Conservation (phyloP, 2,113 vertebrate genomes). For the Spheniscus mendiculus region DNA sequence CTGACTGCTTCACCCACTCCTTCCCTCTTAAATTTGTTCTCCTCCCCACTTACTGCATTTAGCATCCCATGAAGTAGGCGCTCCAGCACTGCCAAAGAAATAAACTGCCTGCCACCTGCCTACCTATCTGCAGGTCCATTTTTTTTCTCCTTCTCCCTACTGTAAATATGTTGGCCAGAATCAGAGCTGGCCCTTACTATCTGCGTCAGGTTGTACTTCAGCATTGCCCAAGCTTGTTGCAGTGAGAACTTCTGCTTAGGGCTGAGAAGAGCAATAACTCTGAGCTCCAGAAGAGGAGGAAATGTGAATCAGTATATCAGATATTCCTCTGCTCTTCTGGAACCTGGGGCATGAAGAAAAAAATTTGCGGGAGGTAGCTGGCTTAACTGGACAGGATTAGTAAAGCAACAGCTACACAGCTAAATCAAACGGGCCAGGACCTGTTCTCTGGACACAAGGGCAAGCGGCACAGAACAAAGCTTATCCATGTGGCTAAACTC, state of each 20-base stretch:
- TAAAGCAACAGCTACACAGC: not conserved
- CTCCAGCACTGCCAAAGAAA: slow-evolving; percentile 33
- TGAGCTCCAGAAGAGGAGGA: not conserved
- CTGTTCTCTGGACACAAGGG: not conserved
- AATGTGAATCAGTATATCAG: not conserved
- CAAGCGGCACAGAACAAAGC: not conserved
- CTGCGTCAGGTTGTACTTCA: slow-evolving; percentile 45
- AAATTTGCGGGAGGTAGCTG: not conserved
- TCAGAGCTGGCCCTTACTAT: slow-evolving; percentile 4
- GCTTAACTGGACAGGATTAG: not conserved
- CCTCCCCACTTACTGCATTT: slow-evolving; percentile 36
- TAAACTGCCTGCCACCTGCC: slow-evolving; percentile 62
- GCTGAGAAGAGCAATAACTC: not conserved
- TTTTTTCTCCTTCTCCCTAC: not conserved
- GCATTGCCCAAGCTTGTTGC: not conserved
- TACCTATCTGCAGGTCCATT: slow-evolving; percentile 34
- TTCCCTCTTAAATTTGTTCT: slow-evolving; percentile 57
- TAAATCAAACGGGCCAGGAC: not conserved
- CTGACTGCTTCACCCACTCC: not conserved
- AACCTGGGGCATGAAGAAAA: not conserved
- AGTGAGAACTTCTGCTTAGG: not conserved
- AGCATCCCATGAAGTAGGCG: slow-evolving; percentile 49
- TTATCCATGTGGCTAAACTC: not conserved
- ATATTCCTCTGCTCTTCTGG: not conserved
- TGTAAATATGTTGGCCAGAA: slow-evolving; percentile 23